phyloP scores from a whole-genome alignment of 1,140 invertebrate species.

The Amphibalanus amphitrite region DNA sequence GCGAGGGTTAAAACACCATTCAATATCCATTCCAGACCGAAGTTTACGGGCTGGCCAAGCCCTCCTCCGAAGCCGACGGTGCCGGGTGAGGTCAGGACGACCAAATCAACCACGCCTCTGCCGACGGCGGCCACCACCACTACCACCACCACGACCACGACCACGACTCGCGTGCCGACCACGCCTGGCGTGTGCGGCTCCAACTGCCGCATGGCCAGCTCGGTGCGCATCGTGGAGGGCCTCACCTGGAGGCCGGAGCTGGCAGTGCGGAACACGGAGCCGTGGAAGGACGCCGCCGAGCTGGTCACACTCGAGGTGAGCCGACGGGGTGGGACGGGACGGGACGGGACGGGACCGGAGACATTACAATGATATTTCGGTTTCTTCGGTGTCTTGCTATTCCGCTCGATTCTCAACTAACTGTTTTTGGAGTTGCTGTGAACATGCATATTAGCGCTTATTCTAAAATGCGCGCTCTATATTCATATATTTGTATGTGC shows the following conservation, averaged over 20 bases:
- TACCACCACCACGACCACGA: conserved; percentile 54
- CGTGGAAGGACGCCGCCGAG: conserved; percentile 57
- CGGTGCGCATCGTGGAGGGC: conserved; percentile 59
- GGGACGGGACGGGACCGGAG: no score
- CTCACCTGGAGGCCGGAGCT: conserved; percentile 63
- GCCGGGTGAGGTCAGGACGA: neutral
- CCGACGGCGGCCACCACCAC: conserved; percentile 39
- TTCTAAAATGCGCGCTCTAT: no score
- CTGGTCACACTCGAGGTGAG: conserved; percentile 40
- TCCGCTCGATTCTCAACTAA: no score
- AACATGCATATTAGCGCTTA: no score
- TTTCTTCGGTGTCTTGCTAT: no score
- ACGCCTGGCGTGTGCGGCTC: conserved; percentile 57
- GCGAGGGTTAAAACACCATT: no score
- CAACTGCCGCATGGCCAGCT: conserved; percentile 64
- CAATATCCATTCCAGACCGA: neutral
- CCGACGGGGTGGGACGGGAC: no score
- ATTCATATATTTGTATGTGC: no score
- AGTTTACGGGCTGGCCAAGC: neutral
- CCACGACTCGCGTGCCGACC: conserved; percentile 48
- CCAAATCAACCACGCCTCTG: conserved; percentile 25
- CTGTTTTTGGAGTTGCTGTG: no score
- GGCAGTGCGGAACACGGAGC: conserved; percentile 62
- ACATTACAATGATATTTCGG: no score
- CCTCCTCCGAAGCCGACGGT: neutral